A percentile compares a stretch with the other conserved stretches of the same genome.
Evolutionary conservation across 2,113 vertebrate genomes (phyloP).

Genomic region (Murina feae): DNA sequence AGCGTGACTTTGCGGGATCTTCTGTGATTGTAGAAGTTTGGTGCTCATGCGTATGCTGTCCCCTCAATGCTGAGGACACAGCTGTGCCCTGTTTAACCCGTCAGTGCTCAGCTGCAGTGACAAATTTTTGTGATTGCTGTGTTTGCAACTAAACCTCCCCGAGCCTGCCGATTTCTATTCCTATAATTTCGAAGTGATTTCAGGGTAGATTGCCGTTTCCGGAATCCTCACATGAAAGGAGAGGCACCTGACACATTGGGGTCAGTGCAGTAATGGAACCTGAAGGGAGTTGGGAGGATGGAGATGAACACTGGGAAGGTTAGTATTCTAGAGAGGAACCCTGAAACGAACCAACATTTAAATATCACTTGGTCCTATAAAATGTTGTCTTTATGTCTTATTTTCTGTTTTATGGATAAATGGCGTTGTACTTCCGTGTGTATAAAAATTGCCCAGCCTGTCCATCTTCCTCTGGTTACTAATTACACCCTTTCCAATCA

Average conservation of each 20-base stretch:
- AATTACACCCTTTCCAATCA: not conserved
- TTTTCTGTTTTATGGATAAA: not conserved
- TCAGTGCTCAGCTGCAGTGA: not conserved
- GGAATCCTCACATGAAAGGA: not conserved
- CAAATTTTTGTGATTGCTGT: not conserved
- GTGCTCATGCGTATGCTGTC: accelerated
- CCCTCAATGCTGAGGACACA: accelerated
- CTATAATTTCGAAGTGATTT: not conserved
- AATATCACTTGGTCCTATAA: not conserved
- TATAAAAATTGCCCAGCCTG: not conserved
- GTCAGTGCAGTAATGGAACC: not conserved
- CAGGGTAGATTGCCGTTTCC: not conserved
- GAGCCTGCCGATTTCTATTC: not conserved
- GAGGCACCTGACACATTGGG: not conserved
- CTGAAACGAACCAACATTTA: not conserved
- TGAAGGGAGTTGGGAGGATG: not conserved
- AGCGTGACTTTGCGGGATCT: not conserved
- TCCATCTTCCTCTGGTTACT: not conserved
- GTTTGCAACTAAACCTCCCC: not conserved
- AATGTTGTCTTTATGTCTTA: not conserved
- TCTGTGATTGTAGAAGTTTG: not conserved
- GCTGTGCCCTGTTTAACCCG: not conserved
- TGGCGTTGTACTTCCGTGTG: not conserved
- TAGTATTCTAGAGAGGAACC: not conserved
- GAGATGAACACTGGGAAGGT: not conserved